Evolutionary conservation across 2,113 vertebrate genomes (phyloP).

Genomic region (Eudorcas thomsonii): DNA sequence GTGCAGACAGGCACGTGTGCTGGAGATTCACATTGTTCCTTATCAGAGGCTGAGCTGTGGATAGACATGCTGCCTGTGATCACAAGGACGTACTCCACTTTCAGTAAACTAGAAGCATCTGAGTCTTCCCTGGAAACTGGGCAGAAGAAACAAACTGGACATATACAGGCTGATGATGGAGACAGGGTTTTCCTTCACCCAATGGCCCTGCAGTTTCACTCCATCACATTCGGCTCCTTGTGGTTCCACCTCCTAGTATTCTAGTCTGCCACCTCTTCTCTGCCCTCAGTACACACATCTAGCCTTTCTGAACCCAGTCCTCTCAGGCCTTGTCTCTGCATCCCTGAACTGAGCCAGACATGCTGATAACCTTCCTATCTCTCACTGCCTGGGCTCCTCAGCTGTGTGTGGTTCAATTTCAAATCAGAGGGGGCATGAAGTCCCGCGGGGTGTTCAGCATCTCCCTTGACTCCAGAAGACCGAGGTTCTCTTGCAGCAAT

Average conservation of each 20-base stretch:
- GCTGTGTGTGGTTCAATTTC: background rate
- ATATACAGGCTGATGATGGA: background rate
- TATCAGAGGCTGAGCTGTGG: background rate
- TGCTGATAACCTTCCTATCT: background rate
- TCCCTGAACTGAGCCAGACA: background rate
- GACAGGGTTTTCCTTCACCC: background rate
- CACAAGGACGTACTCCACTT: background rate
- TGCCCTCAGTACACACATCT: background rate
- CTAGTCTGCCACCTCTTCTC: background rate
- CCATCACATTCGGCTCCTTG: background rate
- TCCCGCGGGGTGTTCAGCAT: background rate
- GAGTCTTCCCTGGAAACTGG: background rate
- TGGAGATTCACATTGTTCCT: background rate
- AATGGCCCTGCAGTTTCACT: background rate
- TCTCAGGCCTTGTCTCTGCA: background rate
- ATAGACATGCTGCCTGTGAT: background rate
- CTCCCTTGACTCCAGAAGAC: background rate
- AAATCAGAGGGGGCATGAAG: background rate
- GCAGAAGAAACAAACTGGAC: background rate
- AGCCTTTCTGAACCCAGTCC: background rate
- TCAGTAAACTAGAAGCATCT: background rate
- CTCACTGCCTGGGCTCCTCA: background rate
- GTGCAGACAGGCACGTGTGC: rapidly evolving
- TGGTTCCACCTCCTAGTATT: background rate
- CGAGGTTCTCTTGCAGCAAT: background rate